Conservation (phyloP, 2,888 invertebrate species). For the Acanthosepion lycidas region DNA sequence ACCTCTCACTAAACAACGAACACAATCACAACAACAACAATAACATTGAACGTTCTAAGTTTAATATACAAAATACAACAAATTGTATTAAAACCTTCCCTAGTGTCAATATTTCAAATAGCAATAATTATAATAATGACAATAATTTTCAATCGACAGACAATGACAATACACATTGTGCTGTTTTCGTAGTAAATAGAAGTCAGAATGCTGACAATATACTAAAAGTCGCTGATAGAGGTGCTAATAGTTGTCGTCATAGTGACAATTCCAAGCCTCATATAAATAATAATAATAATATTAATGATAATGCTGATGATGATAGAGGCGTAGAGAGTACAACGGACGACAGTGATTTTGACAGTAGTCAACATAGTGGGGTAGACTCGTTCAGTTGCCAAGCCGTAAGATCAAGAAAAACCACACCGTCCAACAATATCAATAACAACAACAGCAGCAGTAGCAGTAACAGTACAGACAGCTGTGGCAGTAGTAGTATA, state of each 20-base stretch:
- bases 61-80: not conserved
- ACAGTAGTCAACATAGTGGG: not conserved
- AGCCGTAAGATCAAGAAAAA: not conserved
- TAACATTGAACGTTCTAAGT: not conserved
- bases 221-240: not conserved
- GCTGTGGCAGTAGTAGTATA: not conserved
- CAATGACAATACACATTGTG: not conserved
- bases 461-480: not conserved
- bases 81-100: not conserved
- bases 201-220: not conserved
- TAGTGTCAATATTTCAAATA: not conserved
- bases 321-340: not conserved
- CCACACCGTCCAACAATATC: not conserved
- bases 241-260: not conserved
- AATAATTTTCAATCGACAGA: not conserved
- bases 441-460: not conserved
- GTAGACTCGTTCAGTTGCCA: not conserved
- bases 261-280: no score
- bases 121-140: not conserved
- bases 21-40: not conserved
- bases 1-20: slow-evolving; percentile 6
- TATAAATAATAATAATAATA: not conserved
- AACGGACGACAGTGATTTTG: not conserved
- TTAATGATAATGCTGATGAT: not conserved
- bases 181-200: not conserved